A percentile compares a stretch with the other conserved stretches of the same genome.
phyloP scores from a whole-genome alignment of 2,113 vertebrate species.

The Nycticorax nycticorax region DNA sequence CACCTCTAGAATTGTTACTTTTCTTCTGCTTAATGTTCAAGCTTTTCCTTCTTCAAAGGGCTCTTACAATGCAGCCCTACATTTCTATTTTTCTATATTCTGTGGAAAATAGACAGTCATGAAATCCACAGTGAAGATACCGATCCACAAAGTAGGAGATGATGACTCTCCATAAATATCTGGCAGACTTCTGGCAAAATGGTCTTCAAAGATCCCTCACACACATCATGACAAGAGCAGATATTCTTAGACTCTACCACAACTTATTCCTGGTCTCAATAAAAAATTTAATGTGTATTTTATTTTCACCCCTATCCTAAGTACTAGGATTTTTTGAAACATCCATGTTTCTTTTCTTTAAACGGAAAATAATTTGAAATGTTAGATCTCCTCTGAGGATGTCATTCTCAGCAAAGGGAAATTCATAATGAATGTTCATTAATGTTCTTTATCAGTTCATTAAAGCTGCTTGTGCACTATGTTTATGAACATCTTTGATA shows the following conservation, averaged over 20 bases:
- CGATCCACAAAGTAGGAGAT: neutral
- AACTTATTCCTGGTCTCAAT: neutral
- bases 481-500: conserved; percentile 72
- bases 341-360: neutral
- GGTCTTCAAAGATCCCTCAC: neutral
- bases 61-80: neutral
- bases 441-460: conserved; percentile 67
- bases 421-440: conserved; percentile 64
- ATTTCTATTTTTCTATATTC: neutral
- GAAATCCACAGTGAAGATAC: neutral
- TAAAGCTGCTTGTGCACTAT: conserved; percentile 53
- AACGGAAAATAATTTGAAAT: neutral
- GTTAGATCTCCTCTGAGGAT: neutral
- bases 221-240: neutral
- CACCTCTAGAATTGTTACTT: neutral
- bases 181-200: neutral
- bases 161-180: neutral
- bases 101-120: neutral
- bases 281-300: neutral
- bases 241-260: neutral
- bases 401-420: conserved; percentile 28
- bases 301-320: neutral
- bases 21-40: neutral
- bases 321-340: neutral
- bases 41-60: neutral